phyloP scores from a whole-genome alignment of 2,888 invertebrate species.

The Drosophila histrio region DNA sequence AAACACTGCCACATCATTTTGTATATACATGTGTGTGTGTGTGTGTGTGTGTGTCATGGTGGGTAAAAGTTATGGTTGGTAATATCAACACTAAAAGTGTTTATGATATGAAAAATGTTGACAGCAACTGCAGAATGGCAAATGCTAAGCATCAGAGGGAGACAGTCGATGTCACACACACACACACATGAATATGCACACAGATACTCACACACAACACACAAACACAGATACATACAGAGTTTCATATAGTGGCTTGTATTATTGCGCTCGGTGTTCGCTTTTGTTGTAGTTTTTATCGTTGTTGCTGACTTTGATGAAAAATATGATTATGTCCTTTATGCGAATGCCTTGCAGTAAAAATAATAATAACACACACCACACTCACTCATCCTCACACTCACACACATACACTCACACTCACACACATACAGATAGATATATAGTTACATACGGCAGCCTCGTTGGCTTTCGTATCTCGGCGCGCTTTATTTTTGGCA shows the following conservation, averaged over 20 bases:
- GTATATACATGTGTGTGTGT: background rate
- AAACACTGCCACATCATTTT: background rate
- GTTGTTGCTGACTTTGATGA: constrained; percentile 74
- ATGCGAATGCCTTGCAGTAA: constrained; percentile 79
- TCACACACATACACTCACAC: background rate
- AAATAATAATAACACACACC: constrained; percentile 75
- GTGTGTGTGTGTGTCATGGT: constrained; percentile 34
- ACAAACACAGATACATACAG: constrained; percentile 9
- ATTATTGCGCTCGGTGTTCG: constrained; percentile 52
- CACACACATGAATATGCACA: background rate
- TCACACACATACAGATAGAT: constrained; percentile 5
- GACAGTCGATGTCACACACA: constrained; percentile 32
- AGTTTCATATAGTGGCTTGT: constrained; percentile 46
- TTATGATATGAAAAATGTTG: constrained; percentile 79
- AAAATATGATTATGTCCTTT: constrained; percentile 79
- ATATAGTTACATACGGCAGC: constrained; percentile 23
- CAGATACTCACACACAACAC: constrained; percentile 2
- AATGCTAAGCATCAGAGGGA: constrained; percentile 46
- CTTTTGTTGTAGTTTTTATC: constrained; percentile 67
- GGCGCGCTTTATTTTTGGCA: constrained; percentile 59
- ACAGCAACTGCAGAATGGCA: constrained; percentile 76
- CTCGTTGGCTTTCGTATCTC: constrained; percentile 55
- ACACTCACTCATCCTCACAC: constrained; percentile 18
- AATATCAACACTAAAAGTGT: constrained; percentile 78
- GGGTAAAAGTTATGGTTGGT: constrained; percentile 77